Base-by-base conservation (phyloP, 53 echinoderm and acorn worm genomes). In the Astropecten irregularis region DNA sequence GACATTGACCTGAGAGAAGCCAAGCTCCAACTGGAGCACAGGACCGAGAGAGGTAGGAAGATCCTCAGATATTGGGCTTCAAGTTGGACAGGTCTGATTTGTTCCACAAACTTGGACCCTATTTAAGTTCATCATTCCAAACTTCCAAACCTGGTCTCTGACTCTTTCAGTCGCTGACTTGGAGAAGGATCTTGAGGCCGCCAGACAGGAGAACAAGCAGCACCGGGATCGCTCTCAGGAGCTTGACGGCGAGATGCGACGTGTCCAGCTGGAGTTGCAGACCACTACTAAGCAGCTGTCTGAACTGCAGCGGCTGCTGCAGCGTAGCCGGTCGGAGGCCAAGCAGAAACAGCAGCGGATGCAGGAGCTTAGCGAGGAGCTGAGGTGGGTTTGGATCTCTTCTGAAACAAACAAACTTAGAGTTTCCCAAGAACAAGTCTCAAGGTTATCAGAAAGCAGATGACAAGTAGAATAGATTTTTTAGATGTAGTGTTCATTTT, bases 301-400 rank as follows among this genome's bases (percentile, higher is more conserved):
- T 19, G 90, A 97, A 13, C 90, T 94, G 30, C 97, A 96, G 37
- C 59, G 88, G 13, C 77, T 92, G 29, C 91, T 97, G 26, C 94
- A 96, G 55, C 94, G 84, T 28, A 96, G 94, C 79, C 84, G 89
- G 89, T 66, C 91, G 2, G 94, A 94, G 76, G 83, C 85, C 20
- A 91, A 87, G 40, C 86, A 87, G 32, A 89, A 90, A 49, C 89
- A 96, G 38, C 84, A 94, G 29, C 55, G 77, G 23, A 85, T 94
- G 23, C 74, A 89, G 59, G 90, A 94, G 76, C 85, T 96, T 2
- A 86, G 68, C 70, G 84, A 89, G 20, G 88, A 92, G 30, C 73
- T 96, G 22, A 89, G 87, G 96, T 96, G 32, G 55, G 88, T 46
- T n/a, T n/a, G n/a, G n/a, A n/a, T n/a, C n/a, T n/a, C n/a, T n/a